A percentile compares a stretch with the other conserved stretches of the same genome.
Evolutionary conservation across 2,113 vertebrate species (phyloP).

Genomic region (Thermophis baileyi): DNA sequence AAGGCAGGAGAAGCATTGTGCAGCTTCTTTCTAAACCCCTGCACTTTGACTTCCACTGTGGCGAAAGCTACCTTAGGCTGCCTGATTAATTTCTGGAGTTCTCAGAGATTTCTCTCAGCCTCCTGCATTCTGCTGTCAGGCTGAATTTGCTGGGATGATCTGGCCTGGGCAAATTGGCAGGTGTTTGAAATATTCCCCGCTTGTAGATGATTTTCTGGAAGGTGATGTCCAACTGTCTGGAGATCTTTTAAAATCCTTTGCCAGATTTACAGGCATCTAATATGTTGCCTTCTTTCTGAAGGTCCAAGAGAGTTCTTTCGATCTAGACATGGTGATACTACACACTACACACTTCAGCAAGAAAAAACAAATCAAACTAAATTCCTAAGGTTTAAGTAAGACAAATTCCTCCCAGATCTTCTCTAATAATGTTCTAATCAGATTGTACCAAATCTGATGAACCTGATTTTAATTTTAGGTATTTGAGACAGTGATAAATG

Average conservation of each 20-base stretch:
- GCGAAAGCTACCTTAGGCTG: background rate
- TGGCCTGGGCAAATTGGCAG: background rate
- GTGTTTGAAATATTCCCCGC: background rate
- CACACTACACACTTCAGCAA: background rate
- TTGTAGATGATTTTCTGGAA: background rate
- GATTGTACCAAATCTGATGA: background rate
- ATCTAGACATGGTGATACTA: background rate
- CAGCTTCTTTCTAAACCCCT: background rate
- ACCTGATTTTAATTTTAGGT: too few species aligned
- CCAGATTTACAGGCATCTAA: background rate
- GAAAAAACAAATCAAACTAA: background rate
- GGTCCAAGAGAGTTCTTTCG: background rate
- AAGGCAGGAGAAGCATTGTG: background rate
- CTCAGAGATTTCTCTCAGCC: background rate
- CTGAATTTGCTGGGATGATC: background rate
- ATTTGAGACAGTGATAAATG: background rate
- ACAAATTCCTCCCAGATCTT: background rate
- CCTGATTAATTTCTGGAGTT: background rate
- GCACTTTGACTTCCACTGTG: background rate
- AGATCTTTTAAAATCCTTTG: background rate
- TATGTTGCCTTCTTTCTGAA: background rate
- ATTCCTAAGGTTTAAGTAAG: background rate
- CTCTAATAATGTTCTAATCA: background rate
- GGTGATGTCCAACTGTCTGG: background rate
- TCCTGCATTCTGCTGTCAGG: background rate